phyloP scores from a whole-genome alignment of 2,797 vertebrate species.

The Ctenochaetus hawaiiensis region DNA sequence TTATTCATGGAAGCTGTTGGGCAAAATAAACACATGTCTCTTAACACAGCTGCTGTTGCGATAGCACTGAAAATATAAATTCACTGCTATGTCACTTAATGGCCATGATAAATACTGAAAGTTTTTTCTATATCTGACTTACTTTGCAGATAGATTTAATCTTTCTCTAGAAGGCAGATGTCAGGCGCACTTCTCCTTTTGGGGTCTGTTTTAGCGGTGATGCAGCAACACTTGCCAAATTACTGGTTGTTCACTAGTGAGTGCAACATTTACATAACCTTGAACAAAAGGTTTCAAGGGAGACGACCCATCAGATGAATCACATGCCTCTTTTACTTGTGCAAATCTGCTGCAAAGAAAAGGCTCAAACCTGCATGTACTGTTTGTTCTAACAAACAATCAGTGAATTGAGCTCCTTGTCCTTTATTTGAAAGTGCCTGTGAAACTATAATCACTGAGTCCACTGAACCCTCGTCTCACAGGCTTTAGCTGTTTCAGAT shows the following conservation, averaged over 20 bases:
- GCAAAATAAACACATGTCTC: not conserved
- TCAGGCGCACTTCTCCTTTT: slow-evolving; percentile 55
- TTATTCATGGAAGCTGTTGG: not conserved
- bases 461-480: slow-evolving; percentile 25
- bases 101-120: not conserved
- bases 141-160: not conserved
- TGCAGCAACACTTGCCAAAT: slow-evolving; percentile 4
- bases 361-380: not conserved
- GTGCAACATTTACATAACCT: slow-evolving; percentile 31
- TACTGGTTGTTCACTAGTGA: not conserved
- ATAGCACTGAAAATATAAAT: not conserved
- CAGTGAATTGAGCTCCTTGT: slow-evolving; percentile 32
- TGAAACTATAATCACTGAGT: slow-evolving; percentile 41
- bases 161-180: not conserved
- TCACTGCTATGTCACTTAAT: not conserved
- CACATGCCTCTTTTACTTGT: not conserved
- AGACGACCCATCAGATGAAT: not conserved
- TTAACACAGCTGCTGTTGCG: not conserved
- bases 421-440: slow-evolving; percentile 22
- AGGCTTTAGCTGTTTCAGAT: slow-evolving; percentile 44
- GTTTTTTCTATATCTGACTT: not conserved
- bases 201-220: not conserved
- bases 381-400: slow-evolving; percentile 12
- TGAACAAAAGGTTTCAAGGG: slow-evolving; percentile 14
- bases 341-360: not conserved